These are phyloP conservation scores for Diuraphis noxia DNA, from an alignment of 1,140 invertebrate genomes.

Conservation along the genomic window DNA sequence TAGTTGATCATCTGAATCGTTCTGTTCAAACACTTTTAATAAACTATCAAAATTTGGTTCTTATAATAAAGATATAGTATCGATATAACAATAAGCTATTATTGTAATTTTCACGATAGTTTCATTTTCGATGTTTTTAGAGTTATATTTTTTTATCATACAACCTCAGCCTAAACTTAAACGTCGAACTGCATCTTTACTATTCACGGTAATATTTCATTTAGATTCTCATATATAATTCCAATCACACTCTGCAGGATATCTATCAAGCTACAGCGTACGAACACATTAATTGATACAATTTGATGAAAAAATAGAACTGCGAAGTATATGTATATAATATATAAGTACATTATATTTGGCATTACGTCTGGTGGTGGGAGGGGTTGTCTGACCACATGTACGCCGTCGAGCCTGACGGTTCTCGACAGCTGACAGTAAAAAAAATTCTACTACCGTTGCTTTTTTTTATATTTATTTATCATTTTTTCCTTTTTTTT, in stretches of 20 bases:
- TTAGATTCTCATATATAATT: background rate
- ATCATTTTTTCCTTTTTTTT: background rate
- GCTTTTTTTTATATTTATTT: slow-evolving; percentile 5
- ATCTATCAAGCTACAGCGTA: background rate
- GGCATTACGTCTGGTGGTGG: background rate
- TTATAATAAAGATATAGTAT: background rate
- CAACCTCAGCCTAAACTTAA: background rate
- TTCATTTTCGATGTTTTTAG: background rate
- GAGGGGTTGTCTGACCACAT: background rate
- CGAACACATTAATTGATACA: background rate
- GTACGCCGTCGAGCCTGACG: background rate
- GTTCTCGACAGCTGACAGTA: slow-evolving; percentile 3
- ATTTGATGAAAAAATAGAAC: background rate
- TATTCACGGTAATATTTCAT: background rate
- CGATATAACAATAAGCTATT: background rate
- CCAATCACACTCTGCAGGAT: background rate
- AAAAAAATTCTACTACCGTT: background rate
- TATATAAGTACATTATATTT: background rate
- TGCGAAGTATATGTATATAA: background rate
- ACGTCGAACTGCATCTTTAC: background rate
- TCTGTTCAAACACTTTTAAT: background rate
- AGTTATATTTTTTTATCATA: background rate
- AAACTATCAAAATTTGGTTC: background rate
- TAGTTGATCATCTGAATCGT: background rate
- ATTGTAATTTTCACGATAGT: background rate